Conservation (phyloP, 2,797 vertebrate species). For the Momotus momota region DNA sequence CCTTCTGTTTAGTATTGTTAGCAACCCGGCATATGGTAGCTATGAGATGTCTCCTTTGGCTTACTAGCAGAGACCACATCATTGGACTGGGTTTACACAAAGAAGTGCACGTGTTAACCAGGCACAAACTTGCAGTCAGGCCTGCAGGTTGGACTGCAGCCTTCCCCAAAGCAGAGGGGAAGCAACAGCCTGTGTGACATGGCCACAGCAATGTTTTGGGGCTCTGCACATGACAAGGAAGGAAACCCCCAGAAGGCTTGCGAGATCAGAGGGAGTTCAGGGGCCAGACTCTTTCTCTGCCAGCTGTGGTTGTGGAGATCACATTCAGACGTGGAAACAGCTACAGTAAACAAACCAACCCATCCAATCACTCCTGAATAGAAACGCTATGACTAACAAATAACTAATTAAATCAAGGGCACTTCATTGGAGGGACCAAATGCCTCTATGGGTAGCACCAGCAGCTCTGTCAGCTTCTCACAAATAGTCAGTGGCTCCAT, state of each 20-base stretch:
- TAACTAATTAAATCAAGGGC: neutral
- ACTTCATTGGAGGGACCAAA: neutral
- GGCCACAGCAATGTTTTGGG: rapidly evolving
- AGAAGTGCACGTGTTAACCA: neutral
- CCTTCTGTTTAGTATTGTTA: neutral
- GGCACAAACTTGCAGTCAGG: neutral
- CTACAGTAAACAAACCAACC: neutral
- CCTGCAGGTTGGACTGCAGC: neutral
- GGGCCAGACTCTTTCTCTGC: neutral
- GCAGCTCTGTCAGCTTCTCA: neutral
- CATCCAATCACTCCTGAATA: neutral
- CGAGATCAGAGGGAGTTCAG: neutral
- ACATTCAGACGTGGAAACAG: neutral
- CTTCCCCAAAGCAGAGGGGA: neutral
- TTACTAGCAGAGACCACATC: neutral
- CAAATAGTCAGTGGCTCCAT: neutral
- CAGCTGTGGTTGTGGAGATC: neutral
- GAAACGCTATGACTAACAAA: neutral
- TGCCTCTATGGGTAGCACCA: neutral
- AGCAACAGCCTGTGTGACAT: neutral
- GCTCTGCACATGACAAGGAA: neutral
- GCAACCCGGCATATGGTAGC: neutral
- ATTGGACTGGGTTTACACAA: neutral
- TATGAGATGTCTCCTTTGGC: neutral
- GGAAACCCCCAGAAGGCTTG: neutral